Evolutionary conservation across 2,113 vertebrate genomes (phyloP).

Genomic region (Periophthalmodon schlosseri): DNA sequence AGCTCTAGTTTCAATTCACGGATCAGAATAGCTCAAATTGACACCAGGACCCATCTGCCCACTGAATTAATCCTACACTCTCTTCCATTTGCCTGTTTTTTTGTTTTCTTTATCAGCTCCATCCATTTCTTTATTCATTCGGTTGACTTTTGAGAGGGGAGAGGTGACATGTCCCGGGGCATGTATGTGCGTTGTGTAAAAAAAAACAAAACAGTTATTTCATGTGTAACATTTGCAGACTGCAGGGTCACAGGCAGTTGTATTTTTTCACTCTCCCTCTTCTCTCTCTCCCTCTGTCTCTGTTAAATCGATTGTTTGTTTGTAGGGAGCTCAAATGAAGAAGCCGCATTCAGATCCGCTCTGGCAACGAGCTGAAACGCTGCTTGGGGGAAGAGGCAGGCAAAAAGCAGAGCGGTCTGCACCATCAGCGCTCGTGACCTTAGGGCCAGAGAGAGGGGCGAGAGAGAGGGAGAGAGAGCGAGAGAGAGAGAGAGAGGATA

Average conservation of each 20-base stretch:
- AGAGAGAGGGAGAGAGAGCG: slow-evolving; percentile 50
- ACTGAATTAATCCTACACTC: slow-evolving; percentile 77
- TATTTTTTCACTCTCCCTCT: slow-evolving; percentile 57
- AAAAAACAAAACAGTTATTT: slow-evolving; percentile 52
- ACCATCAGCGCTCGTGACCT: slow-evolving; percentile 63
- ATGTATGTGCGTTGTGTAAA: slow-evolving; percentile 21
- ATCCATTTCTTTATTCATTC: slow-evolving; percentile 81
- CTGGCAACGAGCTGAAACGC: slow-evolving; percentile 71
- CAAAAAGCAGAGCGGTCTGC: slow-evolving; percentile 69
- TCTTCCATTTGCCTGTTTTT: slow-evolving; percentile 70
- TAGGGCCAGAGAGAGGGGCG: slow-evolving; percentile 60
- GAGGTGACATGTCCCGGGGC: slow-evolving; percentile 79
- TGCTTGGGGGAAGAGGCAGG: slow-evolving; percentile 72
- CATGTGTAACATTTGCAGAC: slow-evolving; percentile 79
- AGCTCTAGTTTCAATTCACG: slow-evolving; percentile 73
- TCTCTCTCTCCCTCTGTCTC: slow-evolving; percentile 40
- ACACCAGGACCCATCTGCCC: slow-evolving; percentile 79
- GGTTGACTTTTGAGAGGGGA: slow-evolving; percentile 76
- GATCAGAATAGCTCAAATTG: slow-evolving; percentile 81
- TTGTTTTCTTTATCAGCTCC: slow-evolving; percentile 76
- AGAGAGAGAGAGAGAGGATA: slow-evolving; percentile 52
- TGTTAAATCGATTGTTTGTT: slow-evolving; percentile 78
- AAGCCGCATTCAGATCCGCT: slow-evolving; percentile 67
- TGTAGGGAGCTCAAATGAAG: slow-evolving; percentile 76
- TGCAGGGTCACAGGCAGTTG: slow-evolving; percentile 76